A percentile compares a stretch with the other conserved stretches of the same genome.
These are phyloP conservation scores for Boulengeromyrus knoepffleri DNA, from an alignment of 2,113 vertebrate species.

Conservation along the genomic window DNA sequence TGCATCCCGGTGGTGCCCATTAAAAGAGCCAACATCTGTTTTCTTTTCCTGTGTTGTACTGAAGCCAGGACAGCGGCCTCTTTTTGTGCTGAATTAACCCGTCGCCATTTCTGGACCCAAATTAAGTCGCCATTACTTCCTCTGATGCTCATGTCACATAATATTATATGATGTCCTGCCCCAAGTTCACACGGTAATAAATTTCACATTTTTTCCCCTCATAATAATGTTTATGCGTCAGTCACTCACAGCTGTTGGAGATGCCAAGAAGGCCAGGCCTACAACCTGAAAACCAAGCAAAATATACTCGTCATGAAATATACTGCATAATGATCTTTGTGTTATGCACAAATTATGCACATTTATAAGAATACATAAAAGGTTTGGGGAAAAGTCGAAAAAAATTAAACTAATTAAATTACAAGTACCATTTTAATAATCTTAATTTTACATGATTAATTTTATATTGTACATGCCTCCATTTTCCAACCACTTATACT, in stretches of 20 bases:
- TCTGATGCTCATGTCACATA: not conserved
- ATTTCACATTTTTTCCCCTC: not conserved
- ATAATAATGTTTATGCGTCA: not conserved
- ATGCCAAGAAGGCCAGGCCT: not conserved
- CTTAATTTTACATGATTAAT: not conserved
- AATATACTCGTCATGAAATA: not conserved
- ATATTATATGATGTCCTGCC: not conserved
- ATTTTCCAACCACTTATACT: not conserved
- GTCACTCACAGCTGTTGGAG: not conserved
- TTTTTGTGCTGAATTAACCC: not conserved
- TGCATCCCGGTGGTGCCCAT: not conserved
- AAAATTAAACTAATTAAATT: not conserved
- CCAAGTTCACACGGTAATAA: not conserved
- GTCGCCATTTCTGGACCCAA: not conserved
- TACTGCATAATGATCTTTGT: not conserved
- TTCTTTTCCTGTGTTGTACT: not conserved
- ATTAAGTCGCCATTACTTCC: not conserved
- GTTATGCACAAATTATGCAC: not conserved
- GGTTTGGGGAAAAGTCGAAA: not conserved
- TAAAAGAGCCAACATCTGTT: not conserved
- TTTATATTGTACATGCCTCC: not conserved
- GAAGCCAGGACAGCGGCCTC: not conserved
- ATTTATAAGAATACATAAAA: not conserved
- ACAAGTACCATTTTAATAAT: not conserved
- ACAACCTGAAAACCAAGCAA: not conserved